Evolutionary conservation across 2,888 invertebrate species (phyloP), one percentile per base, ranked within the genome.

Genomic region (Cenopis cana): DNA sequence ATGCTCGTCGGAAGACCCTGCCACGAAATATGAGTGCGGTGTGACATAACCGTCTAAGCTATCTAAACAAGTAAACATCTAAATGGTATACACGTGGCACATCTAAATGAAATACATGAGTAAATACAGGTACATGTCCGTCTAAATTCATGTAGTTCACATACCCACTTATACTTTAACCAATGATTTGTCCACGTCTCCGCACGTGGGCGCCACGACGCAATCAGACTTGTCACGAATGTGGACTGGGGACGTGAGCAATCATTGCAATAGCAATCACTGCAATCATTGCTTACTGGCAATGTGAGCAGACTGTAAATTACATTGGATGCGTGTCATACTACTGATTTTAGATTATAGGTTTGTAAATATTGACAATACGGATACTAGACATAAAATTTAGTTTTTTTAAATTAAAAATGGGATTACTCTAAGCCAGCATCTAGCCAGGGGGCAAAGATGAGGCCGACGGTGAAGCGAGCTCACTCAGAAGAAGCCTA

Each of bases 121-220:
- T 24, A 24, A 24, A 24, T 24, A 24, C n/a, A n/a, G n/a, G n/a
- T n/a, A n/a, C n/a, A n/a, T 29, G 14, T 41, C 41, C 12, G 1
- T 41, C 41, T 0, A 1, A 6, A 6, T 62, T 6, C 38, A 14
- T 20, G 36, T n/a, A 64, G n/a, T 55, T 54, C 17, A 65, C 20
- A 54, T 54, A 38, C 11, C 46, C 46, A 59, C 59, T 36, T 24
- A 52, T 49, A 29, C 38, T 60, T 54, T 56, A 65, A 66, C 64
- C 64, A 59, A 59, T 65, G 57, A 65, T 69, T 69, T 69, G 57
- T 69, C 64, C 69, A 69, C 64, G 69, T 69, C 50, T 57, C 33
- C 0, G 38, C 38, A n/a, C 36, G n/a, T 55, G 20, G 49, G 17
- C 38, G 29, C 64, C 69, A 65, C 69, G 64, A 69, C 18, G 57